Evolutionary conservation across 2,888 invertebrate genomes (phyloP), one percentile per base, ranked within the genome.

Genomic region (Clivina fossor): DNA sequence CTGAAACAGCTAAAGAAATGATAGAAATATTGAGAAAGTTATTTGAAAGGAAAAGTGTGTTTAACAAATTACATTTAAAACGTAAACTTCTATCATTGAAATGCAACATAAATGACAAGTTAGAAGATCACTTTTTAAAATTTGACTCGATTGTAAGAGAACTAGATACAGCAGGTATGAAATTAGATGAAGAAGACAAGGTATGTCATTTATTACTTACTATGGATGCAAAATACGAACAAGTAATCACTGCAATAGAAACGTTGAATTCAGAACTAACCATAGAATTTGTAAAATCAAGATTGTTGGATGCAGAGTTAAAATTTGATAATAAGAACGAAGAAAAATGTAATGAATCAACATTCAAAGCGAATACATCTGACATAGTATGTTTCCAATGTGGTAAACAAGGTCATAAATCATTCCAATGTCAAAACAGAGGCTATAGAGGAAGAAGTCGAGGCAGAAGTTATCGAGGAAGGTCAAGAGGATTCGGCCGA

Each of bases 231-330:
- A 32, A 53, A 11, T 65, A 60, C 51, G 58, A 64, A 22, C 41
- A 58, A 11, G 62, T 65, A 16, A 62, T 65, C 28, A 64, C 64
- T 11, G 60, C 60, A 9, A 53, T 65, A 11, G 63, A 65, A 61
- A 64, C 63, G 8, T 18, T 61, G 26, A 60, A 56, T 35, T 49
- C 35, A 9, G 20, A 48, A n/a, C 13, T 32, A 32, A 32, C 32
- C 32, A 32, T 8, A 32, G 32, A 32, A 32, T 32, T 32, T 8
- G 32, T 32, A 32, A 32, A 32, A 35, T 18, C 26, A 4, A 20
- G 48, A 24, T n/a, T 48, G 13, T 22, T 48, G 24, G 37, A 35
- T 4, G 15, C 32, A 4, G 32, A 32, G 32, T 32, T 32, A 4
- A 32, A 32, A 32, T 32, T 32, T 13, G 13, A 32, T 8, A 32